Evolutionary conservation across 2,888 invertebrate species (phyloP).

Genomic region (Trichopria drosophilae): DNA sequence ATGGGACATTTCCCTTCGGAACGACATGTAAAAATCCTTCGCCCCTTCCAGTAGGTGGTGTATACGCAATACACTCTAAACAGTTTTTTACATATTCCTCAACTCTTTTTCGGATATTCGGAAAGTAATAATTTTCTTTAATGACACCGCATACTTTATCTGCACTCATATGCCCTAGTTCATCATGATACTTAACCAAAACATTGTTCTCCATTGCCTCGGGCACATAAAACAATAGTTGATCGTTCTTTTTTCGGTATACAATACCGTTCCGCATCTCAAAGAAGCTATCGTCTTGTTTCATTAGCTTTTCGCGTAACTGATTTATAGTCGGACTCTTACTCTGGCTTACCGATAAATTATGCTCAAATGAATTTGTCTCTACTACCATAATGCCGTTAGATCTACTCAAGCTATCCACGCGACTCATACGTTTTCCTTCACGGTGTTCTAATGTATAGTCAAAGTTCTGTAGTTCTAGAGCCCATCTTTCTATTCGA

Average conservation of each 20-base stretch:
- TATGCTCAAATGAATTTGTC: slow-evolving; percentile 19
- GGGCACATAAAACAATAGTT: slow-evolving; percentile 33
- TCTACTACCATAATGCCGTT: slow-evolving; percentile 9
- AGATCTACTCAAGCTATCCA: slow-evolving; percentile 37
- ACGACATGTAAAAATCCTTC: slow-evolving; percentile 31
- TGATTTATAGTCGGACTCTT: slow-evolving; percentile 6
- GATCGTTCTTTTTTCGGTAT: slow-evolving; percentile 7
- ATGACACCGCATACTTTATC: slow-evolving; percentile 33
- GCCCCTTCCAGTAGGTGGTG: slow-evolving; percentile 18
- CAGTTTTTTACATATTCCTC: slow-evolving; percentile 27
- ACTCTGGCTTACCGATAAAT: slow-evolving; percentile 10
- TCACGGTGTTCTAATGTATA: slow-evolving; percentile 35
- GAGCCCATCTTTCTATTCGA: slow-evolving; percentile 41
- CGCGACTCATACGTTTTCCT: slow-evolving; percentile 35
- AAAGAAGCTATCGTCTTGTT: slow-evolving; percentile 10
- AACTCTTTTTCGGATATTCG: slow-evolving; percentile 22
- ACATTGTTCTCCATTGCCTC: slow-evolving; percentile 27
- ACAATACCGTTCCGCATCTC: slow-evolving; percentile 18
- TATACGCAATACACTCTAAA: slow-evolving; percentile 26
- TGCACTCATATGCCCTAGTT: slow-evolving; percentile 30
- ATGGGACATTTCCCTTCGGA: slow-evolving; percentile 23
- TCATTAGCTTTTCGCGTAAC: slow-evolving; percentile 8
- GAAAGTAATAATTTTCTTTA: slow-evolving; percentile 29
- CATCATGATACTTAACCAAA: slow-evolving; percentile 32
- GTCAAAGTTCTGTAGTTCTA: slow-evolving; percentile 35